These are phyloP conservation scores for Stictocephala bisonia DNA, from an alignment of 2,888 invertebrate species.

Conservation along the genomic window DNA sequence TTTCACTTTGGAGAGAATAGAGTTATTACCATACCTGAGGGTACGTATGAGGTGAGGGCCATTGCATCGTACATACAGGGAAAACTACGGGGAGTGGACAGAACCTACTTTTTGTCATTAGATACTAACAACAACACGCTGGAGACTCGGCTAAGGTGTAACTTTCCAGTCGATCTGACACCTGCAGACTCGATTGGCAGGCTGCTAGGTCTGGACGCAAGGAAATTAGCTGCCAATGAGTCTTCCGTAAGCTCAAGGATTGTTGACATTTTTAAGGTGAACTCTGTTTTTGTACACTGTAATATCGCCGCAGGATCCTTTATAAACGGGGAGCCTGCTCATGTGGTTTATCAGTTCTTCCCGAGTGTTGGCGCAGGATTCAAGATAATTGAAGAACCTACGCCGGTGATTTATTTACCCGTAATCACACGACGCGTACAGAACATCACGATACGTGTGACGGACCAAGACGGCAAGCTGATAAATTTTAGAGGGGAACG, in stretches of 20 bases:
- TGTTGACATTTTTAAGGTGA: constrained; percentile 60
- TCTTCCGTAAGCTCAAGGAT: constrained; percentile 59
- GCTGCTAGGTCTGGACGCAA: constrained; percentile 59
- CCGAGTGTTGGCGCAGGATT: constrained; percentile 61
- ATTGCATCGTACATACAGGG: constrained; percentile 49
- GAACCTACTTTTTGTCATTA: constrained; percentile 9
- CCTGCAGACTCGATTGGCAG: constrained; percentile 52
- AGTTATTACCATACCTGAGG: constrained; percentile 57
- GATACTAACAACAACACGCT: constrained; percentile 60
- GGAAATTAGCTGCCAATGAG: constrained; percentile 37
- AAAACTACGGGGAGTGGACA: constrained; percentile 12
- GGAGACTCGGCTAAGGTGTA: constrained; percentile 54
- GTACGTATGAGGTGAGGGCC: constrained; percentile 61
- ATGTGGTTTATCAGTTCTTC: constrained; percentile 62
- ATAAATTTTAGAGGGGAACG: constrained; percentile 61
- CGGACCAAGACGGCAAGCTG: constrained; percentile 60
- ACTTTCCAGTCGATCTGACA: constrained; percentile 49
- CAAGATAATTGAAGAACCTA: constrained; percentile 62
- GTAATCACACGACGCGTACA: constrained; percentile 50
- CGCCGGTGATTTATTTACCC: constrained; percentile 62
- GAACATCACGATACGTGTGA: constrained; percentile 52
- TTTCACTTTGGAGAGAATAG: constrained; percentile 58
- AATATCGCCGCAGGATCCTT: constrained; percentile 60
- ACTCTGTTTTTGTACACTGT: constrained; percentile 59
- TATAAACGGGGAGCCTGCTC: constrained; percentile 57